phyloP scores from a whole-genome alignment of 2,113 vertebrate genomes.

The Spea multiplicata region DNA sequence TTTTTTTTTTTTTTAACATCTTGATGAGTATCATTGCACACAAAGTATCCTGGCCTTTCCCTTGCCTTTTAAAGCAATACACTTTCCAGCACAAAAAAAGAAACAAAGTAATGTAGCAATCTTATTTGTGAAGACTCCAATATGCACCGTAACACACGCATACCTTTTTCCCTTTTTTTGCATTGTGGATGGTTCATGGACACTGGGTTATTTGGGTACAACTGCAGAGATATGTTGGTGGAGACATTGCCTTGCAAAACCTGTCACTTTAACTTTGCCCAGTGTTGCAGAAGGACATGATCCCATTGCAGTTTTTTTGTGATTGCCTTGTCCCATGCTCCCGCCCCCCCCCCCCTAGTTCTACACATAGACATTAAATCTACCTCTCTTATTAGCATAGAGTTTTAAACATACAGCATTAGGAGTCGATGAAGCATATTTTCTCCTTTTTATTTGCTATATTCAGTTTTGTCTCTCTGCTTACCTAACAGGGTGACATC shows the following conservation, averaged over 20 bases:
- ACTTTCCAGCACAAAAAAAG: constrained; percentile 37
- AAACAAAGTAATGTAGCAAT: constrained; percentile 37
- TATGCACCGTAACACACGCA: neutral
- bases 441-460: constrained; percentile 22
- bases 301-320: constrained; percentile 9
- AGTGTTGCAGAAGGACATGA: too few species aligned
- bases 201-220: neutral
- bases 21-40: constrained; percentile 21
- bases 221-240: neutral
- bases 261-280: too few species aligned
- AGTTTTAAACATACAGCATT: constrained; percentile 26
- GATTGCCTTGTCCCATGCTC: neutral
- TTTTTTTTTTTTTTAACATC: neutral
- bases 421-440: constrained; percentile 24
- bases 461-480: constrained; percentile 10
- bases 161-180: neutral
- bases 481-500: constrained; percentile 10
- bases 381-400: constrained; percentile 37
- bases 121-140: constrained; percentile 1
- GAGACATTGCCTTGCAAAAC: neutral
- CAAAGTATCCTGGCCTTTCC: neutral
- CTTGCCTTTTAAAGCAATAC: constrained; percentile 35
- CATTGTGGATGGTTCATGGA: neutral
- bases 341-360: neutral
- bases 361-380: constrained; percentile 45